Percentiles rank a stretch among this genome's conserved stretches.
phyloP scores from a whole-genome alignment of 2,113 vertebrate species.

The Rallus limicola region DNA sequence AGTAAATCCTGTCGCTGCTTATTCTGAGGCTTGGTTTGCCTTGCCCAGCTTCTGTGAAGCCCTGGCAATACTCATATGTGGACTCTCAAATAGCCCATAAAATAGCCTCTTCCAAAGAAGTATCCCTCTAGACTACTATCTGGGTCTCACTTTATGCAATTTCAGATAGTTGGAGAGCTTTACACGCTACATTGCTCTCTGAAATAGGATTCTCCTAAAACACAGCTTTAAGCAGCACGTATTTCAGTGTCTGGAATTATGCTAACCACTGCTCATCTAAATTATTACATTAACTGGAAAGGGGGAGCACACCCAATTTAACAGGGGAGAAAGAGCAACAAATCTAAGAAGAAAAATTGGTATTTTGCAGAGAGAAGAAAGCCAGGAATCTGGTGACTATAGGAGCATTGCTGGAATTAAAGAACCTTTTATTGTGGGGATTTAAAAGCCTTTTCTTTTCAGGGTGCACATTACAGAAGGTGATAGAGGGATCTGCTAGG shows the following conservation, averaged over 20 bases:
- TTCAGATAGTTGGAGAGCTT: slow-evolving; percentile 18
- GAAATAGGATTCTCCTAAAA: slow-evolving; percentile 46
- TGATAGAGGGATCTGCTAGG: background rate
- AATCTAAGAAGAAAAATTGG: slow-evolving; percentile 26
- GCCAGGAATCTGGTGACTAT: background rate
- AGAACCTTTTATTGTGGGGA: background rate
- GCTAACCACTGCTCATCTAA: slow-evolving; percentile 58
- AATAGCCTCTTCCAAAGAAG: background rate
- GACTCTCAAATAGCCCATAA: background rate
- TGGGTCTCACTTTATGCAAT: slow-evolving; percentile 24
- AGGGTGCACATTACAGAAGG: background rate
- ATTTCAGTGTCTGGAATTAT: slow-evolving; percentile 52
- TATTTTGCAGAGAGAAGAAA: slow-evolving; percentile 31
- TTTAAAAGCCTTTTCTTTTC: slow-evolving; percentile 28
- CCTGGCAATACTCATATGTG: background rate
- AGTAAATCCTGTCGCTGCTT: background rate
- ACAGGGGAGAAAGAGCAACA: slow-evolving; percentile 54
- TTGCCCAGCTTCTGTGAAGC: background rate
- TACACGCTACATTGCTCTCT: slow-evolving; percentile 59
- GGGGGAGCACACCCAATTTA: slow-evolving; percentile 48
- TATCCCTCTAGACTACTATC: background rate
- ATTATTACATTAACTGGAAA: slow-evolving; percentile 68
- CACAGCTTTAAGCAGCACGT: slow-evolving; percentile 28
- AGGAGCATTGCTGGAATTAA: slow-evolving; percentile 38
- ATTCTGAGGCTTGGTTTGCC: background rate